Conservation (phyloP, 1,140 invertebrate species). For the Reticulitermes speratus region DNA sequence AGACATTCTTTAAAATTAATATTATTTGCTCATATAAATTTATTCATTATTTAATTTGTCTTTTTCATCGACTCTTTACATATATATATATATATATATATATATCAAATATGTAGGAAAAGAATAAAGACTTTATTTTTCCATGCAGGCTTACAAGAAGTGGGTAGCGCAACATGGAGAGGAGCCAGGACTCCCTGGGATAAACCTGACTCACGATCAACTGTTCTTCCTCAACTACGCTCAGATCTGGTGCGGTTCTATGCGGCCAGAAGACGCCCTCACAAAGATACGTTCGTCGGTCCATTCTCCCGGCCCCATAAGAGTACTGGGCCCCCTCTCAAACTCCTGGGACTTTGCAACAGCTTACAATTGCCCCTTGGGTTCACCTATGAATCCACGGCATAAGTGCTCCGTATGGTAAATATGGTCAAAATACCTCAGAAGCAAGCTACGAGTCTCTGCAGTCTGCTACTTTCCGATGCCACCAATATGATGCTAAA, state of each 20-base stretch:
- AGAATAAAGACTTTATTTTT: neutral
- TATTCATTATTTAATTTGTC: neutral
- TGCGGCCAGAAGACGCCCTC: slow-evolving; percentile 92
- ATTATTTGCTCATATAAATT: neutral
- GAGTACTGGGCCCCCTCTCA: slow-evolving; percentile 88
- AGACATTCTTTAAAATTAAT: no score
- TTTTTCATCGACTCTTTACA: neutral
- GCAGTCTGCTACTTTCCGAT: no score
- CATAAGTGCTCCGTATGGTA: slow-evolving; percentile 94
- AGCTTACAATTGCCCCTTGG: slow-evolving; percentile 75
- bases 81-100: neutral
- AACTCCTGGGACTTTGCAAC: slow-evolving; percentile 89
- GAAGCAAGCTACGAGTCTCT: no score
- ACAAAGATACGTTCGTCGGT: slow-evolving; percentile 93
- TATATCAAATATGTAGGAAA: neutral
- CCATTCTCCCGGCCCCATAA: slow-evolving; percentile 90
- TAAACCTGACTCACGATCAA: slow-evolving; percentile 83
- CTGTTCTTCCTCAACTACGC: slow-evolving; percentile 89
- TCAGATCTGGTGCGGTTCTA: slow-evolving; percentile 96
- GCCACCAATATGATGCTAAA: no score
- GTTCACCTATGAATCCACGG: slow-evolving; percentile 85
- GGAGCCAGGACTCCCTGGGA: slow-evolving; percentile 71
- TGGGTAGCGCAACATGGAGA: slow-evolving; percentile 71
- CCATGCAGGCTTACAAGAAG: slow-evolving; percentile 70
- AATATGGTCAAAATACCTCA: slow-evolving; percentile 35